Conservation (phyloP, 2,113 vertebrate species). For the Haplotaxodon microlepis region DNA sequence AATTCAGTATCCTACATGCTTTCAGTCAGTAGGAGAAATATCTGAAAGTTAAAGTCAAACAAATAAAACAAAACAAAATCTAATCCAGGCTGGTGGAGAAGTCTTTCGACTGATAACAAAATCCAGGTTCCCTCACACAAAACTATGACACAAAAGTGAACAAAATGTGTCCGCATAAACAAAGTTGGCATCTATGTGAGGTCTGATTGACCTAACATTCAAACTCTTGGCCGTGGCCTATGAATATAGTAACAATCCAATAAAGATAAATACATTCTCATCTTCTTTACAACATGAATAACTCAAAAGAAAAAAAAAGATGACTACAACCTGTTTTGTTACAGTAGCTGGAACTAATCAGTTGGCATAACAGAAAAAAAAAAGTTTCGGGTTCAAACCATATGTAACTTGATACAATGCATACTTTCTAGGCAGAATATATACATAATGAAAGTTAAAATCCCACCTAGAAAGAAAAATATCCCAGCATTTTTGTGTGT, state of each 20-base stretch:
- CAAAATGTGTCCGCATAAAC: constrained; percentile 23
- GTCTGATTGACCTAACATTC: constrained; percentile 42
- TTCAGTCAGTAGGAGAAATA: constrained; percentile 71
- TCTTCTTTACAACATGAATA: constrained; percentile 10
- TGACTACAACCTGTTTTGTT: constrained; percentile 11
- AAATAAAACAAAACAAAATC: not conserved
- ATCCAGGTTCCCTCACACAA: constrained; percentile 24
- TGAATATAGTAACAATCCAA: constrained; percentile 8
- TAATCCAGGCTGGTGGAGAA: constrained; percentile 24
- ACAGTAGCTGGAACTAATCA: constrained; percentile 17
- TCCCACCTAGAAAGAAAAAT: not conserved
- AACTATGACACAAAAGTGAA: constrained; percentile 32
- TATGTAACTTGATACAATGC: constrained; percentile 24
- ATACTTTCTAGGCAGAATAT: constrained; percentile 3
- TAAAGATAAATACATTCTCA: constrained; percentile 31
- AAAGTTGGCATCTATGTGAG: constrained; percentile 46
- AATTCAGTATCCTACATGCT: constrained; percentile 43
- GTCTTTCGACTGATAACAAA: constrained; percentile 16
- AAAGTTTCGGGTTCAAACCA: constrained; percentile 1
- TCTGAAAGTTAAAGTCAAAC: constrained; percentile 39
- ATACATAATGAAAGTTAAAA: constrained; percentile 5
- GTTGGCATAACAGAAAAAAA: not conserved
- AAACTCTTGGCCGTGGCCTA: constrained; percentile 43
- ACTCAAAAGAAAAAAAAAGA: not conserved
- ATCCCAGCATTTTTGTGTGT: constrained; percentile 23